A percentile compares a stretch with the other conserved stretches of the same genome.
These are phyloP conservation scores for Drosophila ogumai DNA, from an alignment of 1,140 invertebrate species.

Conservation along the genomic window DNA sequence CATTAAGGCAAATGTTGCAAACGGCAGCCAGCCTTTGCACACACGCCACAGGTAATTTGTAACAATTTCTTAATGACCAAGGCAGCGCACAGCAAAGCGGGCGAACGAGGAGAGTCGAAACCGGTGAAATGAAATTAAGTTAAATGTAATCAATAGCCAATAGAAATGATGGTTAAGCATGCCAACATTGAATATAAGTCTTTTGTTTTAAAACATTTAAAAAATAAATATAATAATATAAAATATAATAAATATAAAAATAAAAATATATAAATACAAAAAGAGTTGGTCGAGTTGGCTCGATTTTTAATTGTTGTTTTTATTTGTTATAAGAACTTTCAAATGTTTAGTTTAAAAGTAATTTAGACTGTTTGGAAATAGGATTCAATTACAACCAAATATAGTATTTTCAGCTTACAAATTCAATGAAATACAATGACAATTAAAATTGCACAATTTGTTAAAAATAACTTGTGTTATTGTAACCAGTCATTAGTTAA, in stretches of 20 bases:
- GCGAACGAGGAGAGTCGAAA: conserved; percentile 14
- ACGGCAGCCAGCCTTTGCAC: conserved; percentile 49
- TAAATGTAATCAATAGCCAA: conserved; percentile 34
- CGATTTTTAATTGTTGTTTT: background rate
- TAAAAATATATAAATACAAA: too few species aligned
- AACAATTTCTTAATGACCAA: conserved; percentile 63
- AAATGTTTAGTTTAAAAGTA: background rate
- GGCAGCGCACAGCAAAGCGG: conserved; percentile 17
- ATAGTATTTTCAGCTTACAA: too few species aligned
- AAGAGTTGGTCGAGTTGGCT: too few species aligned
- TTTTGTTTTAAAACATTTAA: background rate
- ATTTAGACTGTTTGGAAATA: background rate
- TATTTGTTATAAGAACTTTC: background rate
- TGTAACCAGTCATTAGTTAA: conserved; percentile 10
- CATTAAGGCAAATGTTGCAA: conserved; percentile 67
- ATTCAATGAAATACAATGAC: background rate
- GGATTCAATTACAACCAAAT: background rate
- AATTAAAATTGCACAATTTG: conserved; percentile 5
- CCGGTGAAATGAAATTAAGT: conserved; percentile 31
- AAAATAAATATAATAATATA: background rate
- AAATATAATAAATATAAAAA: too few species aligned
- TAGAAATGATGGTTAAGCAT: background rate
- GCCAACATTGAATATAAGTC: background rate
- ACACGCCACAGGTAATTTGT: conserved; percentile 61
- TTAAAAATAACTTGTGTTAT: background rate